Evolutionary conservation across 2,888 invertebrate genomes (phyloP).

Genomic region (Cremastinae sp.): DNA sequence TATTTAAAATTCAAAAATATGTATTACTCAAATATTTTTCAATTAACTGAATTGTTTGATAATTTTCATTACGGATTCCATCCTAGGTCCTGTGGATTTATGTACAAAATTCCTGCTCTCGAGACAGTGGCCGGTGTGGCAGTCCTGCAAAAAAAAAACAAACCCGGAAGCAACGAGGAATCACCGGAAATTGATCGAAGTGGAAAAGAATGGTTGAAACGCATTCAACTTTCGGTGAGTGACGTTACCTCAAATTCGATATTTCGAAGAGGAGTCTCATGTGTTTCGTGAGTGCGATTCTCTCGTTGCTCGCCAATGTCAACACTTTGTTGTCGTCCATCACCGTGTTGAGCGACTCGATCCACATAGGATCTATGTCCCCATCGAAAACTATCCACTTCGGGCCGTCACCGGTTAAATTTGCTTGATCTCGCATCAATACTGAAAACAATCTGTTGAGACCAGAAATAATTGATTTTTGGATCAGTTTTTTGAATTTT

Average conservation of each 20-base stretch:
- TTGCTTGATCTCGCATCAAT: conserved; percentile 96
- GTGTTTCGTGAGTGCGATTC: conserved; percentile 92
- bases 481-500: no score
- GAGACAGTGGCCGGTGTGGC: conserved; percentile 98
- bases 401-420: conserved; percentile 91
- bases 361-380: conserved; percentile 99
- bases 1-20: not conserved
- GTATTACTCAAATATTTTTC: not conserved
- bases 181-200: not conserved
- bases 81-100: conserved; percentile 96
- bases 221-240: conserved; percentile 30
- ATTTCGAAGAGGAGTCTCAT: conserved; percentile 98
- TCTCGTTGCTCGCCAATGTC: conserved; percentile 96
- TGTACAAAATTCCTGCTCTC: conserved; percentile 95
- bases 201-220: conserved; percentile 21
- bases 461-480: not conserved
- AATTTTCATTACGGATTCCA: conserved; percentile 91
- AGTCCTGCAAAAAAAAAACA: conserved; percentile 84
- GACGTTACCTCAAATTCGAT: conserved; percentile 84
- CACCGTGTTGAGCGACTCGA: conserved; percentile 96
- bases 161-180: conserved; percentile 30
- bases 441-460: conserved; percentile 92
- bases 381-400: conserved; percentile 98
- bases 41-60: conserved; percentile 1
- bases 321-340: conserved; percentile 98